Base-by-base conservation (phyloP, 2,888 invertebrate genomes). In the Petrolisthes manimaculis region DNA sequence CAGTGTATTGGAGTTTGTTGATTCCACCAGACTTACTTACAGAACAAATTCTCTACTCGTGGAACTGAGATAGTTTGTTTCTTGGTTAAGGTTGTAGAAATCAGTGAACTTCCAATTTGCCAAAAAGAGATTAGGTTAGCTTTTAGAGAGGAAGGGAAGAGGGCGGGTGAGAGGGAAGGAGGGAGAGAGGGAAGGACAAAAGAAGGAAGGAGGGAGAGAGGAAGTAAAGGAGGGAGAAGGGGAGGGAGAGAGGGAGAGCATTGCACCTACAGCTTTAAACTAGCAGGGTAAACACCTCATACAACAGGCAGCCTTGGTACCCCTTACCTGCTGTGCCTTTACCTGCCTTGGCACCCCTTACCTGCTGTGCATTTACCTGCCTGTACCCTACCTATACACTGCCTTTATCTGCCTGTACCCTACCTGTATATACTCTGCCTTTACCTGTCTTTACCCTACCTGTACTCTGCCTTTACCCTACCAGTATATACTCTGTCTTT, bases 251-350 rank as follows among this genome's bases (percentile, higher is more conserved):
- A 14, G 61, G 61, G 14, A 61, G 61, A 61, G 61, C 61, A 61
- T 6, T 14, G 61, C 24, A 83, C 83, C 83, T 83, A 69, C 83
- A 83, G 24, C 83, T 83, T 83, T 83, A 83, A 83, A 83, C 83
- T 67, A 74, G 75, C 54, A 55, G 12, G 75, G 83, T 83, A 83
- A 83, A 75, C 74, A 75, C 83, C 51, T 83, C 55, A 83, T 83
- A 83, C 83, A 83, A 83, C 83, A 75, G 83, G 75, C 75, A 75
- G 24, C 75, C 18, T n/a, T 74, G n/a, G 69, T 14, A 9, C 61
- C 61, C 61, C 14, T 61, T 6, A 9, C 61, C 61, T 61, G 61
- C 61, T 61, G 8, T 9, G 6, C 8, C 14, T 14, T 14, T 61
- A 14, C 61, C 61, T 61, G 8, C 6, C 61, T 14, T 61, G 61